Percentiles rank a stretch among this genome's conserved stretches.
phyloP scores from a whole-genome alignment of 2,888 invertebrate genomes.

The Leuctra nigra region DNA sequence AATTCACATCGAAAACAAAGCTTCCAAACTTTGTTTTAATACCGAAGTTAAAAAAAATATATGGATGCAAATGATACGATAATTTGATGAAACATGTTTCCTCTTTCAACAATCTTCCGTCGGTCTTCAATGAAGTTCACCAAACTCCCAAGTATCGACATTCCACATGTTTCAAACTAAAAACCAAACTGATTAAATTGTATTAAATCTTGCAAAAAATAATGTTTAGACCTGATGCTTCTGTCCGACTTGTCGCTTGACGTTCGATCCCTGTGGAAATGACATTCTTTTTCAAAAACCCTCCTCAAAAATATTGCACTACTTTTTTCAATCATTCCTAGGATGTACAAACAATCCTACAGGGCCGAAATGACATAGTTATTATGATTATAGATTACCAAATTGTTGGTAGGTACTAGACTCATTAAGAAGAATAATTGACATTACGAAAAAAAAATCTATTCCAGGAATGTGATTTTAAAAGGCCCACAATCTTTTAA shows the following conservation, averaged over 20 bases:
- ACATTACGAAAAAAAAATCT: no score
- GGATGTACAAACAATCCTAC: no score
- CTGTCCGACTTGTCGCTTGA: slow-evolving; percentile 8
- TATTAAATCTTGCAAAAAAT: neutral
- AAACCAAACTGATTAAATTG: neutral
- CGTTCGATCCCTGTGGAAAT: slow-evolving; percentile 9
- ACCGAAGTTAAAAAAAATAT: neutral
- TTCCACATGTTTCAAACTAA: neutral
- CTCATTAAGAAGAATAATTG: no score
- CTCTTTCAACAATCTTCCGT: slow-evolving; percentile 2
- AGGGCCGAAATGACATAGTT: no score
- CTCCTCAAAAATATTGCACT: no score
- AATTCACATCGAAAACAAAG: slow-evolving; percentile 8
- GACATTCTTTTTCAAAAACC: slow-evolving; percentile 16
- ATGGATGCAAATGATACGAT: slow-evolving; percentile 4
- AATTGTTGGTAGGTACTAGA: no score
- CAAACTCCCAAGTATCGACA: neutral
- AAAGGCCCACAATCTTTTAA: no score
- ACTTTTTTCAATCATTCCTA: no score
- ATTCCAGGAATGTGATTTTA: no score
- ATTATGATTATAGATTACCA: no score
- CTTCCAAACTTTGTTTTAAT: slow-evolving; percentile 10
- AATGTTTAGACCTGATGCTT: slow-evolving; percentile 10
- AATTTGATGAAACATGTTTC: slow-evolving; percentile 1
- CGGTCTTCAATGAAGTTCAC: neutral